Evolutionary conservation across 2,797 vertebrate species (phyloP).

Genomic region (Allobates femoralis): DNA sequence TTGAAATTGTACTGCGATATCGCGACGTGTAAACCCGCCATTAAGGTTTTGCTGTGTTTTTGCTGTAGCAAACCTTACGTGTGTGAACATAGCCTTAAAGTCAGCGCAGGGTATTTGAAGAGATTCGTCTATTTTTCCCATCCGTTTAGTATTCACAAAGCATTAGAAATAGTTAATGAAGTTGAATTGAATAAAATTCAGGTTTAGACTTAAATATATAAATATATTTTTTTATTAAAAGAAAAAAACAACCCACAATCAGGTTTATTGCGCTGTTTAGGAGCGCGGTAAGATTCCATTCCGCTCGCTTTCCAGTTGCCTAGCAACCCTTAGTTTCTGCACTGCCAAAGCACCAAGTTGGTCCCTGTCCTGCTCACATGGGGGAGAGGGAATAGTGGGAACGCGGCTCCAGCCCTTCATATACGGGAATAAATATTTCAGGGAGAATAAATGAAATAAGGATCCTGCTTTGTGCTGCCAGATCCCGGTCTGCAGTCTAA

Average conservation of each 20-base stretch:
- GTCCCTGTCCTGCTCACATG: background rate
- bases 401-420: background rate
- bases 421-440: background rate
- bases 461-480: background rate
- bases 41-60: too few species aligned
- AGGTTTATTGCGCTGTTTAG: background rate
- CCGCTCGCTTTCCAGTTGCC: conserved; percentile 1
- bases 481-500: background rate
- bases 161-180: background rate
- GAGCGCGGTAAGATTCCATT: conserved; percentile 8
- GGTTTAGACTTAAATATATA: background rate
- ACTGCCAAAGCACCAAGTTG: background rate
- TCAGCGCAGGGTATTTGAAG: background rate
- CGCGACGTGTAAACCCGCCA: too few species aligned
- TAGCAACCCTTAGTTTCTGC: conserved; percentile 22
- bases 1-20: too few species aligned
- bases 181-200: background rate
- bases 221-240: background rate
- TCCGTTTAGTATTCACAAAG: background rate
- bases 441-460: conserved; percentile 8
- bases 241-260: too few species aligned
- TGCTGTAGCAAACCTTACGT: too few species aligned
- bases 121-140: background rate
- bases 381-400: background rate
- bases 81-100: too few species aligned